phyloP scores from a whole-genome alignment of 2,888 invertebrate genomes.

The Phaonia tiefii region DNA sequence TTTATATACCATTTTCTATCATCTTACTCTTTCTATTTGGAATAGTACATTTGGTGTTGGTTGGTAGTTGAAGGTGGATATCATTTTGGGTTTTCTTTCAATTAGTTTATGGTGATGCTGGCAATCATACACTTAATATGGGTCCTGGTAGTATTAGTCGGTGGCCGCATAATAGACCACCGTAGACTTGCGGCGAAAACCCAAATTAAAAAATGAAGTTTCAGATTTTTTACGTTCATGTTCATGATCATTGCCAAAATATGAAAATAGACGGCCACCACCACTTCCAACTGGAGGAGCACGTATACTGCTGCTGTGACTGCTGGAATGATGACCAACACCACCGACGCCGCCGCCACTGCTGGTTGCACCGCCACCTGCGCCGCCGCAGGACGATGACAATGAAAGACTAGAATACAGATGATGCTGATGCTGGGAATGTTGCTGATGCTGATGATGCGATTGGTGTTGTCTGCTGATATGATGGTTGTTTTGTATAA shows the following conservation, averaged over 20 bases:
- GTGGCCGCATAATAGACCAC: slow-evolving; percentile 79
- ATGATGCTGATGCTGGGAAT: slow-evolving; percentile 70
- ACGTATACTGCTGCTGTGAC: slow-evolving; percentile 71
- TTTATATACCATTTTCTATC: too few species aligned
- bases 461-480: slow-evolving; percentile 69
- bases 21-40: too few species aligned
- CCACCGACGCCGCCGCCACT: slow-evolving; percentile 60
- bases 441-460: slow-evolving; percentile 68
- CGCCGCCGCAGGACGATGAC: slow-evolving; percentile 55
- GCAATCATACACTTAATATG: background rate
- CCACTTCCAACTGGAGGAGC: slow-evolving; percentile 72
- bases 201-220: slow-evolving; percentile 80
- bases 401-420: slow-evolving; percentile 66
- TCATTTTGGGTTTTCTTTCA: too few species aligned
- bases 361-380: slow-evolving; percentile 60
- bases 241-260: slow-evolving; percentile 79
- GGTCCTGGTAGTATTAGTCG: slow-evolving; percentile 69
- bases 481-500: slow-evolving; percentile 73
- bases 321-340: slow-evolving; percentile 69
- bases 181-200: slow-evolving; percentile 79
- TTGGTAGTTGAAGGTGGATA: too few species aligned
- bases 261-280: slow-evolving; percentile 78
- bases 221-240: slow-evolving; percentile 79
- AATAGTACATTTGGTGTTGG: too few species aligned
- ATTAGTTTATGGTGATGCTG: background rate